Conservation (phyloP, 2,888 invertebrate genomes). For the Eupithecia vulgata region DNA sequence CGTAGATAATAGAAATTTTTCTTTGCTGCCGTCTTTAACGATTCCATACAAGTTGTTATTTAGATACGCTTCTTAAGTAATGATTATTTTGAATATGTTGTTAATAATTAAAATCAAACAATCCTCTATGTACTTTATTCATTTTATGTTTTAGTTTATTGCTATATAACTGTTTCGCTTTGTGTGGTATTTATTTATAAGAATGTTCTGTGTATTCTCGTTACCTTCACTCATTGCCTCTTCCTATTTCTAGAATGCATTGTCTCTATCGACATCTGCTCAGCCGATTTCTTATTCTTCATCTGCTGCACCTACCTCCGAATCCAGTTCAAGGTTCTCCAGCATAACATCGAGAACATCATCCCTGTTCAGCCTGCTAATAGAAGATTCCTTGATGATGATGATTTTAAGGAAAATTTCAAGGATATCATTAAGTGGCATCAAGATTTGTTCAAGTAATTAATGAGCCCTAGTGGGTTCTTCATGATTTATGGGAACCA, state of each 20-base stretch:
- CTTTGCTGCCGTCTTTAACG: not conserved
- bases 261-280: constrained; percentile 48
- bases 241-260: constrained; percentile 50
- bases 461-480: not conserved
- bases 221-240: not conserved
- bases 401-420: constrained; percentile 48
- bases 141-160: not conserved
- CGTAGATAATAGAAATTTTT: not conserved
- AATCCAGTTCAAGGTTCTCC: constrained; percentile 62
- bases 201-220: not conserved
- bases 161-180: not conserved
- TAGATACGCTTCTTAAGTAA: not conserved
- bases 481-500: not conserved
- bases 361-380: constrained; percentile 38
- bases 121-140: too few relatives aligned
- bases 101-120: not conserved
- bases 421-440: constrained; percentile 58
- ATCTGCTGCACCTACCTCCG: constrained; percentile 59
- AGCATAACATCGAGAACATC: constrained; percentile 51
- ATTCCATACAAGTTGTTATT: not conserved
- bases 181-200: not conserved
- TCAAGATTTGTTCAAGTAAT: constrained; percentile 60
- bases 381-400: constrained; percentile 35
- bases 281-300: constrained; percentile 60
- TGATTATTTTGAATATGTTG: not conserved